Conservation (phyloP, 2,797 vertebrate species). For the Taeniopygia guttata region DNA sequence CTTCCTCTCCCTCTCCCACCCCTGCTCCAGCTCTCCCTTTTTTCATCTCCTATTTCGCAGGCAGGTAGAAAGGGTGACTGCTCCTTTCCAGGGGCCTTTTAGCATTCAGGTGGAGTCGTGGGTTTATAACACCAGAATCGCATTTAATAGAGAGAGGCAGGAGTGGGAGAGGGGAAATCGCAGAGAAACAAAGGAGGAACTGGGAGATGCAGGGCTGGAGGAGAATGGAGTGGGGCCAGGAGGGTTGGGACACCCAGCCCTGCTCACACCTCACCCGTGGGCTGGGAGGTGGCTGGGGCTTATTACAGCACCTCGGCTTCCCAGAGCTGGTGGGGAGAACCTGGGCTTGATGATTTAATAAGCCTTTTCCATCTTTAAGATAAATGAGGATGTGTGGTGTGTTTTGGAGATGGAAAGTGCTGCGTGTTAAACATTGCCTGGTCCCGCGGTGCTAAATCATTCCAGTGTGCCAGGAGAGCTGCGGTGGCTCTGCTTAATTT, state of each 20-base stretch:
- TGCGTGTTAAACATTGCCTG: neutral
- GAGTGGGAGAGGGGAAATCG: neutral
- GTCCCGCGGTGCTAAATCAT: slow-evolving; percentile 23
- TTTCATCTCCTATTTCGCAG: neutral
- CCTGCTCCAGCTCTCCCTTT: neutral
- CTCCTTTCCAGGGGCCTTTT: slow-evolving; percentile 17
- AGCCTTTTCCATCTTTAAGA: slow-evolving; percentile 38
- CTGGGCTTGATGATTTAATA: slow-evolving; percentile 42
- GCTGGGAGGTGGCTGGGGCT: neutral
- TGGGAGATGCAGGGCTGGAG: neutral
- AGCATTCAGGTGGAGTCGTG: slow-evolving; percentile 54
- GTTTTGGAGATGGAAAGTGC: slow-evolving; percentile 38
- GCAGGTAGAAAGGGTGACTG: slow-evolving; percentile 36
- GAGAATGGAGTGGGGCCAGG: neutral
- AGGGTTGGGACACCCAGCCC: neutral
- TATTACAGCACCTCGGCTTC: neutral
- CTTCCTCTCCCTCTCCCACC: neutral
- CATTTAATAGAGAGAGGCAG: slow-evolving; percentile 21
- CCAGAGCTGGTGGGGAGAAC: neutral
- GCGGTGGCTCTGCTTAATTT: neutral
- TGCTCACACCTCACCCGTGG: neutral
- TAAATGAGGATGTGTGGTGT: slow-evolving; percentile 7
- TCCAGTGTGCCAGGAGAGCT: neutral
- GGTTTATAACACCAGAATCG: neutral
- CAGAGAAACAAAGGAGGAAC: neutral